A percentile compares a stretch with the other conserved stretches of the same genome.
phyloP scores from a whole-genome alignment of 2,113 vertebrate species.

The Peromyscus maniculatus region DNA sequence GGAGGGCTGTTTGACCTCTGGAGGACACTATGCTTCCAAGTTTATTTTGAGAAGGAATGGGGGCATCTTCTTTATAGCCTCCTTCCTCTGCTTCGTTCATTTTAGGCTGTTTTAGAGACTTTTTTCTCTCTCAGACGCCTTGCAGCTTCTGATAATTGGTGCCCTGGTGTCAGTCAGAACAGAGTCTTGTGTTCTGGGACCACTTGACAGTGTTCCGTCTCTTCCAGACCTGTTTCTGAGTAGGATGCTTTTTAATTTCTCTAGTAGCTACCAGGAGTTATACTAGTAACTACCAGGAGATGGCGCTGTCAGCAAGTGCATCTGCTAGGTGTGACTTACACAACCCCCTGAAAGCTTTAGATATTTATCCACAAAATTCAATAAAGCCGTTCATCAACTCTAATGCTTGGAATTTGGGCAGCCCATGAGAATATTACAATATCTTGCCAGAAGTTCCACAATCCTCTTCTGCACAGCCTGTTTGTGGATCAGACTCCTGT shows the following conservation, averaged over 20 bases:
- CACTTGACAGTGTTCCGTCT: fast-evolving
- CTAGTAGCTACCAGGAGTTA: not conserved
- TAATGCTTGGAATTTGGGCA: slow-evolving; percentile 80
- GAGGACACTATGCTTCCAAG: slow-evolving; percentile 67
- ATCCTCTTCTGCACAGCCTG: slow-evolving; percentile 57
- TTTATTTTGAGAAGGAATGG: slow-evolving; percentile 44
- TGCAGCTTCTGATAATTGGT: not conserved
- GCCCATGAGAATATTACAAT: slow-evolving; percentile 76
- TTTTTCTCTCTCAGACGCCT: not conserved
- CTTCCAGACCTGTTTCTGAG: not conserved
- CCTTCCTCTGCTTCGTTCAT: not conserved
- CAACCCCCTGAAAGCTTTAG: slow-evolving; percentile 79
- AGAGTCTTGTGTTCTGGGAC: not conserved
- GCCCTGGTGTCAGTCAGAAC: not conserved
- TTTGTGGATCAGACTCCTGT: slow-evolving; percentile 49
- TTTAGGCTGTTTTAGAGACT: not conserved
- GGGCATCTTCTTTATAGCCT: not conserved
- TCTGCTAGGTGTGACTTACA: slow-evolving; percentile 76
- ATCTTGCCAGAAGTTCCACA: slow-evolving; percentile 76
- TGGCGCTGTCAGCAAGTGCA: slow-evolving; percentile 88
- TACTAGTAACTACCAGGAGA: slow-evolving; percentile 84
- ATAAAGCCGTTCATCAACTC: slow-evolving; percentile 83
- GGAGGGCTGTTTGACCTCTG: slow-evolving; percentile 59
- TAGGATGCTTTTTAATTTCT: not conserved
- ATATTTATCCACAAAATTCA: slow-evolving; percentile 85